Percentiles rank a stretch among this genome's conserved stretches.
Conservation (phyloP, 2,888 invertebrate species). For the Machimus rusticus region DNA sequence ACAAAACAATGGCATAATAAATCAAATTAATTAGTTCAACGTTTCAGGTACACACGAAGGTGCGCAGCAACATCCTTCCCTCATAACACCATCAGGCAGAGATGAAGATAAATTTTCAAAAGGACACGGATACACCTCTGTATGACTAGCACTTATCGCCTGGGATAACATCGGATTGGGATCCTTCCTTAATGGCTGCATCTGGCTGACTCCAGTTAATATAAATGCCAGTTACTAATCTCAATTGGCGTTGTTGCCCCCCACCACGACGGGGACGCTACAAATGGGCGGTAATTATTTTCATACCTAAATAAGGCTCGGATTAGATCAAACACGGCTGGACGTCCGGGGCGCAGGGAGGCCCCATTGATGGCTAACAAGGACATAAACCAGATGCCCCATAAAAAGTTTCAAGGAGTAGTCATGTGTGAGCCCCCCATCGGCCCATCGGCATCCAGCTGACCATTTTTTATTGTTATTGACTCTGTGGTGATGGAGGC, state of each 20-base stretch:
- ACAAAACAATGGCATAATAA: conserved; percentile 33
- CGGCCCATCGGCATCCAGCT: conserved; percentile 9
- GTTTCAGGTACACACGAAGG: conserved; percentile 5
- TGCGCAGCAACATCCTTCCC: neutral
- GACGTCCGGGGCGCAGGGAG: neutral
- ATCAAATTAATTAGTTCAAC: conserved; percentile 41
- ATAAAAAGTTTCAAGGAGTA: conserved; percentile 32
- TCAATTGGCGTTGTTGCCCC: conserved; percentile 1
- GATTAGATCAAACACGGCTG: conserved; percentile 14
- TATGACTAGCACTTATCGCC: conserved; percentile 31
- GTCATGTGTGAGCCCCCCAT: conserved; percentile 18
- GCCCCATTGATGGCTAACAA: conserved; percentile 28
- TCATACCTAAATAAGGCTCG: conserved; percentile 27
- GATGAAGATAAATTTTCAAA: conserved; percentile 29
- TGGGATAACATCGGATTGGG: conserved; percentile 11
- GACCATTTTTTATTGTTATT: conserved; percentile 41
- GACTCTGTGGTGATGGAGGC: conserved; percentile 32
- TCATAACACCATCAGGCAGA: conserved; percentile 16
- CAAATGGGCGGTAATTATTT: conserved; percentile 36
- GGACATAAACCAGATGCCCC: conserved; percentile 39
- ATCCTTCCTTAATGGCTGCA: conserved; percentile 18
- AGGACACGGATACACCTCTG: neutral
- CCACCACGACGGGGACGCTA: neutral
- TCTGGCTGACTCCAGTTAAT: neutral
- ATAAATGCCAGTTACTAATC: conserved; percentile 27